Evolutionary conservation across 2,888 invertebrate genomes (phyloP).

Genomic region (Drosophila yooni): DNA sequence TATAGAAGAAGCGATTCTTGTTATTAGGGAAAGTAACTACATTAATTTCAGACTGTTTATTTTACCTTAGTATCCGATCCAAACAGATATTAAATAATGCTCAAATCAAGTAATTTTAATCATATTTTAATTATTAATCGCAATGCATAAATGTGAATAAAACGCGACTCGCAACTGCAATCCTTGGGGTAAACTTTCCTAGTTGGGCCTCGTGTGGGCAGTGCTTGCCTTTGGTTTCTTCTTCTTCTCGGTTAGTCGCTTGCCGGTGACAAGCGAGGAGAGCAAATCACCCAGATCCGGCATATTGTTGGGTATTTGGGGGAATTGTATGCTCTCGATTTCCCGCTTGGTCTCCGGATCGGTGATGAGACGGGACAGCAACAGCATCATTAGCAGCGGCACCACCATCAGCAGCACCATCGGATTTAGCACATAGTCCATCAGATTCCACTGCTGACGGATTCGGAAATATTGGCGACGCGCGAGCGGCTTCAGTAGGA

Average conservation of each 20-base stretch:
- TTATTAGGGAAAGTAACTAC: neutral
- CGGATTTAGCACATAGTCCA: constrained; percentile 97
- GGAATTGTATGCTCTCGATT: constrained; percentile 92
- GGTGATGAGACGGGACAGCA: constrained; percentile 97
- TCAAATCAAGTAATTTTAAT: neutral
- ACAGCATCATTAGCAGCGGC: constrained; percentile 94
- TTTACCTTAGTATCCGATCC: neutral
- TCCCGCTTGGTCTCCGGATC: constrained; percentile 98
- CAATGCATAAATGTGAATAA: neutral
- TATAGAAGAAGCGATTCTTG: neutral
- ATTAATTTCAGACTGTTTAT: neutral
- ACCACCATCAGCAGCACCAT: constrained; percentile 99
- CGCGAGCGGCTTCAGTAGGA: constrained; percentile 93
- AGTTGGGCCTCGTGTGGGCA: constrained; percentile 78
- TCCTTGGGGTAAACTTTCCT: constrained; percentile 17
- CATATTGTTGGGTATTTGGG: constrained; percentile 90
- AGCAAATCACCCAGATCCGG: constrained; percentile 98
- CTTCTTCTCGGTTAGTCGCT: constrained; percentile 82
- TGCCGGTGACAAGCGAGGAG: constrained; percentile 92
- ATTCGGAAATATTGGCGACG: constrained; percentile 94
- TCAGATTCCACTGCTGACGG: constrained; percentile 95
- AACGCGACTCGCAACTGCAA: neutral
- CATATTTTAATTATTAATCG: too few species aligned
- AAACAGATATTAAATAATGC: neutral
- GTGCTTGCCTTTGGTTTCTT: constrained; percentile 65